Percentiles rank a stretch among this genome's conserved stretches.
These are phyloP conservation scores for Parnassius orleans DNA, from an alignment of 2,888 invertebrate genomes.

Conservation along the genomic window DNA sequence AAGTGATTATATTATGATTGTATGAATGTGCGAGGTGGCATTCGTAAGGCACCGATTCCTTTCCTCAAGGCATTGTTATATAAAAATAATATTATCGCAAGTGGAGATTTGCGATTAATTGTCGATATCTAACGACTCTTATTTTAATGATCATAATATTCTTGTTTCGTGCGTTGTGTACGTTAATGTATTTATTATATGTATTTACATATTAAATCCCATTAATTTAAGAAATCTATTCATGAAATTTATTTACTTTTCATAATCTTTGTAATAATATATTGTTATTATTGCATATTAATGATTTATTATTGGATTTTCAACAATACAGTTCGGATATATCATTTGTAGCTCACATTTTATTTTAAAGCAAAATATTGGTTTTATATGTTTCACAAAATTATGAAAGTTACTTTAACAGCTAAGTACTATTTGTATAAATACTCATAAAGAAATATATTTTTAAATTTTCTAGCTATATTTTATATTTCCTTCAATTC, in stretches of 20 bases:
- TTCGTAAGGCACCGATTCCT: slow-evolving; percentile 74
- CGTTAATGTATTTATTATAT: slow-evolving; percentile 30
- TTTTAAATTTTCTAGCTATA: slow-evolving; percentile 27
- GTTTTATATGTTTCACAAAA: no score
- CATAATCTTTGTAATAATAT: slow-evolving; percentile 7
- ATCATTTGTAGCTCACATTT: slow-evolving; percentile 20
- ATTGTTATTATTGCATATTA: slow-evolving; percentile 1
- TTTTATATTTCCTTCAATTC: slow-evolving; percentile 27
- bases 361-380: not conserved
- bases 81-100: slow-evolving; percentile 51
- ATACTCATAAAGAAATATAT: slow-evolving; percentile 31
- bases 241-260: slow-evolving; percentile 22
- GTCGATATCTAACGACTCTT: slow-evolving; percentile 46
- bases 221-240: slow-evolving; percentile 33
- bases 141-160: slow-evolving; percentile 51
- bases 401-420: slow-evolving; percentile 1
- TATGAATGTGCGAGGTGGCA: slow-evolving; percentile 64
- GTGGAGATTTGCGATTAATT: slow-evolving; percentile 62
- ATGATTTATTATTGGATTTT: not conserved
- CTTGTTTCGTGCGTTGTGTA: slow-evolving; percentile 58
- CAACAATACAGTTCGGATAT: not conserved
- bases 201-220: slow-evolving; percentile 33
- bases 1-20: slow-evolving; percentile 66
- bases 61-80: slow-evolving; percentile 63
- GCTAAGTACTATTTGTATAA: slow-evolving; percentile 22